Evolutionary conservation across 2,113 vertebrate genomes (phyloP).

Genomic region (Glareola pratincola): DNA sequence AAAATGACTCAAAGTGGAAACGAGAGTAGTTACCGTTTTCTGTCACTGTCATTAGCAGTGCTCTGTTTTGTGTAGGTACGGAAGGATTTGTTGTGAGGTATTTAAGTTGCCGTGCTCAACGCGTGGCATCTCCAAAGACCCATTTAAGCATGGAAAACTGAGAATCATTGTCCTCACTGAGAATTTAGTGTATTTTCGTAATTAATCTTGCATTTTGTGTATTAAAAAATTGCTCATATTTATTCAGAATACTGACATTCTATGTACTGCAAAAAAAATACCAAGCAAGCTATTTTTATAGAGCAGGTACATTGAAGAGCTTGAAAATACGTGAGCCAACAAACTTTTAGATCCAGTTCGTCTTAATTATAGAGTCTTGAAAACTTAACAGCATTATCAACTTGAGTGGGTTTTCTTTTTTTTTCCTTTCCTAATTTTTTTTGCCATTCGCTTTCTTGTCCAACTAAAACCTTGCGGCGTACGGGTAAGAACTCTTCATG

Average conservation of each 20-base stretch:
- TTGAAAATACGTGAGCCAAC: not conserved
- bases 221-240: not conserved
- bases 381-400: not conserved
- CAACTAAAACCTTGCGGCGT: not conserved
- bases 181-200: not conserved
- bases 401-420: not conserved
- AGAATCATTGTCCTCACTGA: not conserved
- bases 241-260: not conserved
- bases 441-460: not conserved
- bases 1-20: conserved; percentile 53
- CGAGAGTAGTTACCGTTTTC: not conserved
- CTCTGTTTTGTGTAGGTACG: not conserved
- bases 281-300: not conserved
- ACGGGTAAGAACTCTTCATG: not conserved
- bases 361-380: not conserved
- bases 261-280: not conserved
- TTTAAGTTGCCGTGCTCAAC: not conserved
- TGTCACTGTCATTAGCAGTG: conserved; percentile 29
- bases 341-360: not conserved
- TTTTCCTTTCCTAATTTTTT: not conserved
- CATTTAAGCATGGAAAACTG: not conserved
- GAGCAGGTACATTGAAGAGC: not conserved
- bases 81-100: not conserved
- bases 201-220: not conserved
- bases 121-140: not conserved